Conservation (phyloP, 2,113 vertebrate species). For the Heteronetta atricapilla region DNA sequence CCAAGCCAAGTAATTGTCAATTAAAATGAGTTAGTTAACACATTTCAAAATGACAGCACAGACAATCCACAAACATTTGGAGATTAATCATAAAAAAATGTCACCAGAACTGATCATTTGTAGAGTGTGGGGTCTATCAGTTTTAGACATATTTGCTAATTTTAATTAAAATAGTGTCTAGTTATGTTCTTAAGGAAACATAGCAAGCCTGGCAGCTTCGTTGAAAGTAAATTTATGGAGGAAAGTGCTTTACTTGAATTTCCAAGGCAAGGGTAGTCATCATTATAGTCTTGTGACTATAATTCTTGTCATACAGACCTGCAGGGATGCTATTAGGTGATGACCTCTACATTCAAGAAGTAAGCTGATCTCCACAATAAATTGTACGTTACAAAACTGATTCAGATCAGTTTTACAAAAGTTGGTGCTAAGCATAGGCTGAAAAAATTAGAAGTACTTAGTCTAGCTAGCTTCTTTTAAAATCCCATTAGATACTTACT, state of each 20-base stretch:
- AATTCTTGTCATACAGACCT: background rate
- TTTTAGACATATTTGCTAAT: conserved; percentile 51
- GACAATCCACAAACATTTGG: conserved; percentile 48
- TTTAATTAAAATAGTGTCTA: conserved; percentile 38
- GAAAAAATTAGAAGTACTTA: background rate
- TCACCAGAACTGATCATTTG: conserved; percentile 52
- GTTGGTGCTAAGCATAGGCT: background rate
- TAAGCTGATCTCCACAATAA: background rate
- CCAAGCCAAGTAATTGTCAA: background rate
- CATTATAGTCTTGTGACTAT: background rate
- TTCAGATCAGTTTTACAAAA: background rate
- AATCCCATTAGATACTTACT: background rate
- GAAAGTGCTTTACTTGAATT: background rate
- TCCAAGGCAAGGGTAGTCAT: background rate
- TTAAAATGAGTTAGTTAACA: conserved; percentile 18
- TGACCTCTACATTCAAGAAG: background rate
- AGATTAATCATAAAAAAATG: conserved; percentile 26
- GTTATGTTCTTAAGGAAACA: background rate
- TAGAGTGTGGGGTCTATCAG: conserved; percentile 38
- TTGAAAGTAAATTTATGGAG: background rate
- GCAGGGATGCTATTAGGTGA: background rate
- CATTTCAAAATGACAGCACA: conserved; percentile 44
- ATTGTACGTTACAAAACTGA: background rate
- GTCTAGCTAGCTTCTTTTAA: background rate
- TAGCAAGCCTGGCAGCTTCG: background rate